Base-by-base conservation (phyloP, 2,113 vertebrate genomes). In the Corythaeola cristata region DNA sequence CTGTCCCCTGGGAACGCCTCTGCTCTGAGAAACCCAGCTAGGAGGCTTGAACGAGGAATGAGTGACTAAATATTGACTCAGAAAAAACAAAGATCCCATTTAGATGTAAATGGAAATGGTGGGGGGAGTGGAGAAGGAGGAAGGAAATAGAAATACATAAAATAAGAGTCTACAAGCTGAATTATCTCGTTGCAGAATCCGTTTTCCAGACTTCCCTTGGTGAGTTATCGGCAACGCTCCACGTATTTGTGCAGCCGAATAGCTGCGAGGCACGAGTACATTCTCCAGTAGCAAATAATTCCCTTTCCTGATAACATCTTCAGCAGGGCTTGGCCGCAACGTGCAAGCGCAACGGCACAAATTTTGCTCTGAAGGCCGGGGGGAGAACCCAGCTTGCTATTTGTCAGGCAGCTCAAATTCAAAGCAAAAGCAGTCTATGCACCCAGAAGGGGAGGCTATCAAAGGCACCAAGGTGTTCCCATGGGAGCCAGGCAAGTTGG, bases 271-370 rank as follows among this genome's bases (percentile, higher is more conserved):
- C 92, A 94, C 64, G 15, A 93, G 73, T n/a, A 56, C 83, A 24
- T 95, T 78, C 92, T 90, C 90, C 92, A 93, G 79, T 72, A 94
- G 89, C 88, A 95, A 89, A 67, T 95, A 75, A 93, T 82, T 96
- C 95, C 66, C 78, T 93, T 83, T 79, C 66, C 85, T 55, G 88
- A 91, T 95, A 96, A 92, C 66, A 93, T 90, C 91, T 85, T 45
- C 82, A 75, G 78, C 49, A 39, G 78, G 85, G 37, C 62, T 95
- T 55, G 85, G 82, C 71, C 78, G 94, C 60, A 49, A 27, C 1
- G 4, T 86, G 85, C 23, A 28, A 81, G 74, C 1, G 5, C 55
- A 47, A 37, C 2, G 6, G 94, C 53, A 35, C 0, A 5, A 56
- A 32, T 88, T 81, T 91, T 11, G 33, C 78, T 67, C 41, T 13